phyloP scores from a whole-genome alignment of 2,797 vertebrate genomes.

The Moxostoma hubbsi region DNA sequence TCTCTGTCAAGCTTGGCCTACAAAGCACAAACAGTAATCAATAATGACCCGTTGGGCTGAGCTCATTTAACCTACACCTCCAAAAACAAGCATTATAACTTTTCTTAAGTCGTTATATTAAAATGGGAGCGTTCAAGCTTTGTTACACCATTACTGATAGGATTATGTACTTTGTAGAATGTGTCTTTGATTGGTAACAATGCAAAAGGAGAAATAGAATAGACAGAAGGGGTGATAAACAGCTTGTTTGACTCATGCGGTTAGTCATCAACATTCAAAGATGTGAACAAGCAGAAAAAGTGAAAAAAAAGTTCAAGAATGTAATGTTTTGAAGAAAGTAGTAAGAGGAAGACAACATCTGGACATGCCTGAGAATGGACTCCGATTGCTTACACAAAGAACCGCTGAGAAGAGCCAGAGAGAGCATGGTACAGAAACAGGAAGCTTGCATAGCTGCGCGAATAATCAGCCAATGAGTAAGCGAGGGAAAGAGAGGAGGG shows the following conservation, averaged over 20 bases:
- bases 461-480: slow-evolving; percentile 67
- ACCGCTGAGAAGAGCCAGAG: slow-evolving; percentile 68
- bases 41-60: not conserved
- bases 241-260: slow-evolving; percentile 32
- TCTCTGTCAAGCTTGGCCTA: not conserved
- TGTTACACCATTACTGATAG: too few species aligned
- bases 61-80: too few species aligned
- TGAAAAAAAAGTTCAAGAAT: slow-evolving; percentile 3
- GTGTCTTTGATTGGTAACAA: too few species aligned
- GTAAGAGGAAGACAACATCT: slow-evolving; percentile 31
- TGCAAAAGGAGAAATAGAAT: not conserved
- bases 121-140: too few species aligned
- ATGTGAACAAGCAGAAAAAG: slow-evolving; percentile 6
- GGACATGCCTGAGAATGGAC: slow-evolving; percentile 52
- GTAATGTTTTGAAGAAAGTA: not conserved
- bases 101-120: too few species aligned
- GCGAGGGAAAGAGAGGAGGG: slow-evolving; percentile 45
- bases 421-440: slow-evolving; percentile 69
- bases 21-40: not conserved
- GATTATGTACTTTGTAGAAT: too few species aligned
- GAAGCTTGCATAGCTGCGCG: slow-evolving; percentile 66
- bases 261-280: slow-evolving; percentile 15
- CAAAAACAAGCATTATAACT: too few species aligned
- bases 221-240: not conserved
- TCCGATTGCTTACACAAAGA: slow-evolving; percentile 60